Evolutionary conservation across 2,888 invertebrate species (phyloP), one percentile per base, ranked within the genome.

Genomic region (Alcis repandata): DNA sequence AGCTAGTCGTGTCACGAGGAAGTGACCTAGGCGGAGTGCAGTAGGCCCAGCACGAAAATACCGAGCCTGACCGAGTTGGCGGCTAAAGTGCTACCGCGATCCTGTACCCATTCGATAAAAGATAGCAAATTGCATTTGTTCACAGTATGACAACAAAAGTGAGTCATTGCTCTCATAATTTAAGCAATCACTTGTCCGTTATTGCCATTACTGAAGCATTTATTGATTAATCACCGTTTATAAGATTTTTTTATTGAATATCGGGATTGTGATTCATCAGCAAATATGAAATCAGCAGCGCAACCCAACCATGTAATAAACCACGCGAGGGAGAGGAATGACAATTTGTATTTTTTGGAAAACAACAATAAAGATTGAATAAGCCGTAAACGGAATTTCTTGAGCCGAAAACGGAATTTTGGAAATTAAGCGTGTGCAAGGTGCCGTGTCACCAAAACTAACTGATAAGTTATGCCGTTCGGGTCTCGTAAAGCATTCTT

Each of bases 51-150:
- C 77, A 80, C 82, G 38, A 81, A 86, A 89, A 89, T 87, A 87
- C 68, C 74, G 70, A 63, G 71, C 60, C 67, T 83, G 90, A 86
- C 89, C 89, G 88, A 90, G 82, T 91, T 91, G 87, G 90, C 91
- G 72, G 70, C 72, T 72, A 68, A 73, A 70, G 63, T 68, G 74
- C 81, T 85, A 75, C 83, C 84, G 84, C 83, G 79, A 84, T 85
- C 80, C 76, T 68, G 51, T 53, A 60, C 27, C 11, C 27, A 41
- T 15, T 73, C 65, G 71, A 71, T 70, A 77, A 66, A 72, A 68
- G 67, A 68, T 43, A 61, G 54, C 43, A 67, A 63, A 67, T 63
- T 59, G 32, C 51, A 51, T 13, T 45, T 33, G 10, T 57, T 54
- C 40, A 64, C 56, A 59, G 62, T 62, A 76, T 73, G 67, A 76